These are phyloP conservation scores for Peribatodes rhomboidaria DNA, from an alignment of 2,888 invertebrate genomes.

Conservation along the genomic window DNA sequence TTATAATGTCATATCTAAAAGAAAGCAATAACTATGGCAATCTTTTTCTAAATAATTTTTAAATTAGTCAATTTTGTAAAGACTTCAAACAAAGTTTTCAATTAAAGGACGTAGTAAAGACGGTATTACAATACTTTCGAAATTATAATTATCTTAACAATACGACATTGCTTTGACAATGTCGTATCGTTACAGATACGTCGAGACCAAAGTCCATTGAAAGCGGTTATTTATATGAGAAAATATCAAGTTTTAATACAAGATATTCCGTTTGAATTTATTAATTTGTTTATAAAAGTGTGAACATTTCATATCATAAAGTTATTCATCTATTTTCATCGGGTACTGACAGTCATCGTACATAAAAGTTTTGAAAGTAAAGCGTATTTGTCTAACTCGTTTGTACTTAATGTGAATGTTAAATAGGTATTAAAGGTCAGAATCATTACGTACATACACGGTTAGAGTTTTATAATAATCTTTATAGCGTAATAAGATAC, in stretches of 20 bases:
- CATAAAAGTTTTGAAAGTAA: constrained; percentile 42
- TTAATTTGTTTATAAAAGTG: too few species aligned
- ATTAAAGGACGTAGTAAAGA: too few species aligned
- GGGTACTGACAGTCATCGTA: constrained; percentile 36
- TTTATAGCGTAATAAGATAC: constrained; percentile 43
- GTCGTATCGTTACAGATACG: background rate
- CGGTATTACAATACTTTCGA: background rate
- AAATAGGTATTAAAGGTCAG: constrained; percentile 40
- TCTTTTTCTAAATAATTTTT: background rate
- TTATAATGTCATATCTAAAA: background rate
- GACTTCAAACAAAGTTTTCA: too few species aligned
- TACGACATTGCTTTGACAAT: background rate
- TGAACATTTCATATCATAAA: background rate
- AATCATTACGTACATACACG: constrained; percentile 38
- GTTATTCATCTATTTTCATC: constrained; percentile 21
- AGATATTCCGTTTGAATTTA: too few species aligned
- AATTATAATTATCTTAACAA: background rate
- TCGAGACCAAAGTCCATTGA: background rate
- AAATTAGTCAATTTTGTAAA: too few species aligned
- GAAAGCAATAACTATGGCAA: background rate
- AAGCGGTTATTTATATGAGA: background rate
- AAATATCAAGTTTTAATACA: background rate
- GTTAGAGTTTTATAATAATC: constrained; percentile 46
- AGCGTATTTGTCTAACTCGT: constrained; percentile 44
- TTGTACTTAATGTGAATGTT: constrained; percentile 42